phyloP scores from a whole-genome alignment of 2,797 vertebrate genomes.

The Oreochromis grahami region DNA sequence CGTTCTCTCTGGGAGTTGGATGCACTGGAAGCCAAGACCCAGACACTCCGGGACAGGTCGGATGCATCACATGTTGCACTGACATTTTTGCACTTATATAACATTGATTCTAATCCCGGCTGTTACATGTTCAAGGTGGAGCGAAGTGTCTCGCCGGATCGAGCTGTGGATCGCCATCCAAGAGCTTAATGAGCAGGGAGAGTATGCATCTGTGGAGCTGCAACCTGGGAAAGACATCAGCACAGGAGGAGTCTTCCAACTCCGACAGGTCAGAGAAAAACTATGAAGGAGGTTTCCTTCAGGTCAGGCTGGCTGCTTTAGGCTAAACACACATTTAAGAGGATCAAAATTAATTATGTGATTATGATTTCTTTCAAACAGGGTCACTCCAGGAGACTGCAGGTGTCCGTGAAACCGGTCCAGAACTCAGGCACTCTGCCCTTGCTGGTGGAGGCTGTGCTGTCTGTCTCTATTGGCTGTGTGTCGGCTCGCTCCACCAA shows the following conservation, averaged over 20 bases:
- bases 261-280: slow-evolving; percentile 83
- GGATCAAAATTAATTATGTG: background rate
- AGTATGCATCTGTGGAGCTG: slow-evolving; percentile 91
- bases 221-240: slow-evolving; percentile 90
- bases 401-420: slow-evolving; percentile 89
- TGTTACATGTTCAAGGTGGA: slow-evolving; percentile 81
- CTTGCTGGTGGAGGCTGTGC: slow-evolving; percentile 91
- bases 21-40: slow-evolving; percentile 90
- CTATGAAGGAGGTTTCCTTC: background rate
- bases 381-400: slow-evolving; percentile 95
- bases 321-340: background rate
- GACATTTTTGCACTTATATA: background rate
- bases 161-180: slow-evolving; percentile 93
- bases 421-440: slow-evolving; percentile 94
- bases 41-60: slow-evolving; percentile 91
- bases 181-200: slow-evolving; percentile 94
- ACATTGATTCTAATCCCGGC: background rate
- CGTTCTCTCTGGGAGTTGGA: slow-evolving; percentile 88
- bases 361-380: slow-evolving; percentile 36
- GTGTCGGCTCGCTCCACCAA: slow-evolving; percentile 91
- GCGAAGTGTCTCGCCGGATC: slow-evolving; percentile 91
- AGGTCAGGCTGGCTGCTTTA: background rate
- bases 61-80: background rate
- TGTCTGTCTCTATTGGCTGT: slow-evolving; percentile 91
- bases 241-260: slow-evolving; percentile 95